Base-by-base conservation (phyloP, 1,140 invertebrate species). In the Nasonia vitripennis region DNA sequence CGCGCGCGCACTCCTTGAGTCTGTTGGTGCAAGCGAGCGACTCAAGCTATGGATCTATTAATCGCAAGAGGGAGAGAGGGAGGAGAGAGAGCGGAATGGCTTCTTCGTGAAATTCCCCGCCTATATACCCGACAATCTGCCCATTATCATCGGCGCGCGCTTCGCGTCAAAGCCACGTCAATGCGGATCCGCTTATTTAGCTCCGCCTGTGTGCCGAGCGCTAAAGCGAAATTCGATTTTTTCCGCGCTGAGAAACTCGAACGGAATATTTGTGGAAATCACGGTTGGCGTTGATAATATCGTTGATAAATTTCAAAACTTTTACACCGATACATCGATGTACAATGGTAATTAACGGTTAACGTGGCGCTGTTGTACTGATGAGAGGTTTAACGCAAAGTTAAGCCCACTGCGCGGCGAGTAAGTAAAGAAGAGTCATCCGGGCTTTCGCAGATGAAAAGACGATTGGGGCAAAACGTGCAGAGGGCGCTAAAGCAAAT, bases 401-500 rank as follows among this genome's bases (percentile, higher is more conserved):
- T 45, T 10, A 45, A 45, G 41, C 10, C 6, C 41, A 45, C 41
- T 45, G 41, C 41, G 27, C 27, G 27, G 27, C 6, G 7, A 45
- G 6, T 45, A 45, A 45, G 41, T 10, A 45, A 45, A 45, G 41
- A 45, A 45, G 41, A 45, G 41, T 10, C 41, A 10, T 45, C 41
- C 41, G 10, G 41, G 67, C 11, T 70, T 27, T 71, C 80, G 17
- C 14, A 1, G 51, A 34, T 74, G 73, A 86, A 86, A 86, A 77
- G 79, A 68, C 34, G 78, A 27, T 86, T 62, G 67, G 86, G 85
- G 78, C 78, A 70, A 84, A 86, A 20, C 34, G 34, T 37, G 41
- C 27, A 27, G 27, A 75, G 37, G 5, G 81, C 84, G 84, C 87
- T 81, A 87, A 87, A 75, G 81, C 81, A 85, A 88, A 88, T 89